Percentiles rank a stretch among this genome's conserved stretches.
Conservation (phyloP, 2,888 invertebrate genomes). For the Osmoderma eremita region DNA sequence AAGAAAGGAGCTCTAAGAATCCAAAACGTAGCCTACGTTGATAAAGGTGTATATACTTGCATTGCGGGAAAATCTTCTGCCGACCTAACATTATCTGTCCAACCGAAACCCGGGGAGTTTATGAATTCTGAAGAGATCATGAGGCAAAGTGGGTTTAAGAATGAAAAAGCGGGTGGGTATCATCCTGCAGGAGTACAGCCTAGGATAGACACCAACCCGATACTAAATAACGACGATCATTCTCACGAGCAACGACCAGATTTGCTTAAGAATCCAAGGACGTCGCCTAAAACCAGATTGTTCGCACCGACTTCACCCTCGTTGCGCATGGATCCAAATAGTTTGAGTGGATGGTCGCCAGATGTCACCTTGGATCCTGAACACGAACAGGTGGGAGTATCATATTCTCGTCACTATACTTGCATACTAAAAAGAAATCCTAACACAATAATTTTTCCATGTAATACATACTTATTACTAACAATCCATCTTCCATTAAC, state of each 20-base stretch:
- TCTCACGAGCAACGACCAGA: slow-evolving; percentile 74
- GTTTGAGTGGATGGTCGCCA: slow-evolving; percentile 53
- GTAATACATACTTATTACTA: not conserved
- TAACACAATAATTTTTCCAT: not conserved
- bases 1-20: slow-evolving; percentile 92
- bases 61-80: slow-evolving; percentile 85
- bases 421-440: not conserved
- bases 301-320: slow-evolving; percentile 59
- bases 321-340: slow-evolving; percentile 52
- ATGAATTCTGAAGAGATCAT: slow-evolving; percentile 81
- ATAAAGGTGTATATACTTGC: slow-evolving; percentile 88
- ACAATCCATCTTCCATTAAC: not conserved
- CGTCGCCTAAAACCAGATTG: slow-evolving; percentile 54
- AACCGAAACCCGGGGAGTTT: slow-evolving; percentile 81
- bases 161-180: slow-evolving; percentile 55
- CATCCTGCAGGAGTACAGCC: slow-evolving; percentile 55
- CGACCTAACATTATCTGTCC: slow-evolving; percentile 82
- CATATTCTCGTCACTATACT: not conserved
- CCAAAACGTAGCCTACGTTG: slow-evolving; percentile 77
- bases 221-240: slow-evolving; percentile 69
- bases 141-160: slow-evolving; percentile 55
- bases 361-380: slow-evolving; percentile 55
- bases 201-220: slow-evolving; percentile 60
- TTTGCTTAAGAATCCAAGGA: slow-evolving; percentile 55
- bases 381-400: slow-evolving; percentile 46